These are phyloP conservation scores for Pao palembangensis DNA, from an alignment of 2,113 vertebrate species.

Conservation along the genomic window DNA sequence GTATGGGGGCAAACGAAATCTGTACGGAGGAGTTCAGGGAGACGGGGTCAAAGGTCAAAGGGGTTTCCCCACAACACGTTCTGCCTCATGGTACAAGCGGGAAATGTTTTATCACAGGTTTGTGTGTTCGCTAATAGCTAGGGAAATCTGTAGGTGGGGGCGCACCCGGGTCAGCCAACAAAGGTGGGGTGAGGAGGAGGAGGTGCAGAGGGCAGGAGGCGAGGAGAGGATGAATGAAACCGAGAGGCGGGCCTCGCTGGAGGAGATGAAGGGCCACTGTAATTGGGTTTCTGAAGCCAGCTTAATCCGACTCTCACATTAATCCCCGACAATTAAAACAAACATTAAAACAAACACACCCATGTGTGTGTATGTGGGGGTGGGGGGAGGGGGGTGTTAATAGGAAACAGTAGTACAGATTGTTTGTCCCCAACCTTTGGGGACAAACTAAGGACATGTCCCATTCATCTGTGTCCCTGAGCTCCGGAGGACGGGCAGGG, in stretches of 20 bases:
- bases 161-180: background rate
- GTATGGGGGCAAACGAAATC: conserved; percentile 19
- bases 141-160: background rate
- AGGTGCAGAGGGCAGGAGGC: conserved; percentile 45
- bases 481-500: conserved; percentile 5
- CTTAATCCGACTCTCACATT: conserved; percentile 71
- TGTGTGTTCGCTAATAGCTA: no score
- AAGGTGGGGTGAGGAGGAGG: background rate
- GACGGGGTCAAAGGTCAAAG: conserved; percentile 3
- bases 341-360: conserved; percentile 63
- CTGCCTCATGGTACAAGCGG: no score
- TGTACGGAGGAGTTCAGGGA: conserved; percentile 10
- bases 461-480: conserved; percentile 12
- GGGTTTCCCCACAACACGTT: background rate
- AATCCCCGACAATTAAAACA: conserved; percentile 68
- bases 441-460: conserved; percentile 44
- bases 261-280: conserved; percentile 65
- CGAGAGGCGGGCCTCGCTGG: conserved; percentile 33
- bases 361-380: conserved; percentile 5
- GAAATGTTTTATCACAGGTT: no score
- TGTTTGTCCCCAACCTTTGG: conserved; percentile 31
- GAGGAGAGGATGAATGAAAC: conserved; percentile 37
- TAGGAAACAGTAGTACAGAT: conserved; percentile 42
- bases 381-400: conserved; percentile 7
- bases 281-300: conserved; percentile 71